Evolutionary conservation across 2,888 invertebrate species (phyloP), one percentile per base, ranked within the genome.

Genomic region (Leptopilina syphax): DNA sequence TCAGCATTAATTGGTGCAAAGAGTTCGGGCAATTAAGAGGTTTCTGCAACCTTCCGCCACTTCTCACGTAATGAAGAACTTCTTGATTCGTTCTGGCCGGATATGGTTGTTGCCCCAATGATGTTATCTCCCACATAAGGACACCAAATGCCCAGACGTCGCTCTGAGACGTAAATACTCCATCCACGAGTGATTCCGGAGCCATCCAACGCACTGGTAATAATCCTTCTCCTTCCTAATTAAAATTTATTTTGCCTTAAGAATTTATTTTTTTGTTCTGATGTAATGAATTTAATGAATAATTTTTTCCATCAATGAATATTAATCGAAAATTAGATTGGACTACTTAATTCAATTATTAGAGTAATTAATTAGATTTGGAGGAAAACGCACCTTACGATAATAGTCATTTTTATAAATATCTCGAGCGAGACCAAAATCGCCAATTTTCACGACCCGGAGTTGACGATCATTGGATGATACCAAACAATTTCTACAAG

Each of bases 121-220:
- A 98, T 90, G 99, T 95, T 73, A 99, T 97, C 94, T 99, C 99
- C 98, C 99, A 99, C 90, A 98, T 95, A 3, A 99, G 93, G 0
- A 99, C 96, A 0, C 96, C 97, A 93, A 97, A 98, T 0, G 97
- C 96, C 99, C 99, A 99, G 5, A 99, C 98, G 92, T 99, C 99
- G 0, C 98, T 98, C 90, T 99, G 98, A 76, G 97, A 97, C 0
- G 98, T 98, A 91, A 99, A 99, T 0, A 99, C 96, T 0, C 99
- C 98, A 90, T 99, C 98, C 1, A 98, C 96, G 12, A 99, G 93
- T 41, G 98, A 98, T 92, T 99, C 99, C 1, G 99, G 99, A 0
- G 98, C 96, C 98, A 99, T 99, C 99, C 99, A 99, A 65, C 98
- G 94, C 0, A 99, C 98, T 1, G 99, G 99, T 77, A 99, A 92